phyloP scores from a whole-genome alignment of 2,888 invertebrate genomes.

The Leucophora obtusa region DNA sequence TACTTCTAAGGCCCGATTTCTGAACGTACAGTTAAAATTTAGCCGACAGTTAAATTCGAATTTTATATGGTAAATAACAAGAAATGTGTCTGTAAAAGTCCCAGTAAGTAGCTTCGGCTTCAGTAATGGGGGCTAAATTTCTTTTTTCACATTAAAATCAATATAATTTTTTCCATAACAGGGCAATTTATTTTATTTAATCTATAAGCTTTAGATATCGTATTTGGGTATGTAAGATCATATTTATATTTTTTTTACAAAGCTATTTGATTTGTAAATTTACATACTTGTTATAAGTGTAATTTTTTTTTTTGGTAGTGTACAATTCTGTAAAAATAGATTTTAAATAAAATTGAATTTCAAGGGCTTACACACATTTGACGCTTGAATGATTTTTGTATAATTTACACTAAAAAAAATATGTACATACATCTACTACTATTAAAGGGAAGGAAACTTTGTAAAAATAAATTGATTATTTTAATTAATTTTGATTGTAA shows the following conservation, averaged over 20 bases:
- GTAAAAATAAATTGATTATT: background rate
- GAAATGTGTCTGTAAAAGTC: too few relatives aligned
- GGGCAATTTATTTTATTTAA: background rate
- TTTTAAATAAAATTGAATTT: conserved; percentile 34
- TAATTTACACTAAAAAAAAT: conserved; percentile 21
- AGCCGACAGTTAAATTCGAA: too few relatives aligned
- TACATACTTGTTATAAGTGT: conserved; percentile 20
- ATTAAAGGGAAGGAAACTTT: background rate
- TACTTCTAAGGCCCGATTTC: background rate
- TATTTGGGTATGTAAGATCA: background rate
- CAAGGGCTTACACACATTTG: conserved; percentile 54
- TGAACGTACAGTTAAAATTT: too few relatives aligned
- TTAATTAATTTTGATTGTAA: too few relatives aligned
- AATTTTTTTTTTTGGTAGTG: background rate
- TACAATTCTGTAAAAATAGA: conserved; percentile 2
- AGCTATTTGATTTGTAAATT: background rate
- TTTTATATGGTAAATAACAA: too few relatives aligned
- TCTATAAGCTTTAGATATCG: conserved; percentile 33
- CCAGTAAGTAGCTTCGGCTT: too few relatives aligned
- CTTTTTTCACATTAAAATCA: too few relatives aligned
- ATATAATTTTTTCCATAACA: background rate
- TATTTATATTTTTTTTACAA: background rate
- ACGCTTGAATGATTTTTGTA: conserved; percentile 43
- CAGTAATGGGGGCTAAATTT: too few relatives aligned
- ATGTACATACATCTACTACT: background rate